Conservation (phyloP, 2,797 vertebrate species). For the Lophius americanus region DNA sequence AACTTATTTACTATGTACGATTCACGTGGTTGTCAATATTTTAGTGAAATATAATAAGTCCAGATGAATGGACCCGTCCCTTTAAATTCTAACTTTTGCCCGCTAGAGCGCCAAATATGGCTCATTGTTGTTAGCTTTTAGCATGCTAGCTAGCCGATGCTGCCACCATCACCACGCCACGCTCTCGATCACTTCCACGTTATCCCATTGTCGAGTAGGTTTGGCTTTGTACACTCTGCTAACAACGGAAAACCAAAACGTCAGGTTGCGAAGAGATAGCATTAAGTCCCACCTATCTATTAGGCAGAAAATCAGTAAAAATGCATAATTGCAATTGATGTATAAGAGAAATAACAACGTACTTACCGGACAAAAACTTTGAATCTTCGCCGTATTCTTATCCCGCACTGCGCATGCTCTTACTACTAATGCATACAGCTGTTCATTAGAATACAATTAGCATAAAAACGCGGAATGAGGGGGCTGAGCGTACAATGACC, state of each 20-base stretch:
- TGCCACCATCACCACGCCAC: slow-evolving; percentile 79
- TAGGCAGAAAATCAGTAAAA: background rate
- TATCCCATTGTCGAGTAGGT: slow-evolving; percentile 76
- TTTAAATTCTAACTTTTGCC: slow-evolving; percentile 76
- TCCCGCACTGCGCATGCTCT: slow-evolving; percentile 81
- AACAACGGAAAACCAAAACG: slow-evolving; percentile 12
- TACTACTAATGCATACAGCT: slow-evolving; percentile 82
- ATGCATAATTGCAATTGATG: slow-evolving; percentile 7
- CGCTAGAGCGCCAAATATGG: slow-evolving; percentile 80
- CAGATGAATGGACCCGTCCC: slow-evolving; percentile 3
- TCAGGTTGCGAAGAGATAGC: slow-evolving; percentile 13
- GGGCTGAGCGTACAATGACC: slow-evolving; percentile 57
- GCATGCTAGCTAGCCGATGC: slow-evolving; percentile 71
- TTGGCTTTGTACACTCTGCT: slow-evolving; percentile 43
- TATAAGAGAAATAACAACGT: slow-evolving; percentile 46
- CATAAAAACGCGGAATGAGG: slow-evolving; percentile 79
- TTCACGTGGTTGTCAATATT: background rate
- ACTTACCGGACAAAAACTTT: slow-evolving; percentile 85
- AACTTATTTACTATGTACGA: too few species aligned
- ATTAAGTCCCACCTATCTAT: background rate
- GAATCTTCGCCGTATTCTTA: slow-evolving; percentile 79
- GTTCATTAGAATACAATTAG: slow-evolving; percentile 76
- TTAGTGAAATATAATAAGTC: slow-evolving; percentile 5
- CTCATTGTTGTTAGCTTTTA: slow-evolving; percentile 83
- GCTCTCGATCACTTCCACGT: slow-evolving; percentile 79